phyloP scores from a whole-genome alignment of 2,888 invertebrate genomes.

The Heliconius aoede region DNA sequence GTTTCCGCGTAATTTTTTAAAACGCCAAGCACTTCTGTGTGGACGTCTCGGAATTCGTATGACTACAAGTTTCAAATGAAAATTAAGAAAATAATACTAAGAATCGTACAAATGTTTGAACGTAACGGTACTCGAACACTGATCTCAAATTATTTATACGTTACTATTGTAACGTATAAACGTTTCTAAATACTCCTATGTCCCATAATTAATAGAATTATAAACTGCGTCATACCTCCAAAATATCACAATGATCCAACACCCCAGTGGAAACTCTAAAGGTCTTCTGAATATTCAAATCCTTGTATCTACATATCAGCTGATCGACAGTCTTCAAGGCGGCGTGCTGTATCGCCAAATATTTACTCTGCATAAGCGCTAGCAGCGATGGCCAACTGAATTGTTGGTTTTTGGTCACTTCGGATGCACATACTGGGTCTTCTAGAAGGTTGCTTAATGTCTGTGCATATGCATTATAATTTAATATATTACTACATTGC shows the following conservation, averaged over 20 bases:
- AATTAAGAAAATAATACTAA: too few species aligned
- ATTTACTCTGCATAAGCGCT: slow-evolving; percentile 77
- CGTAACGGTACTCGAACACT: too few species aligned
- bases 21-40: slow-evolving; percentile 68
- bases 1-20: slow-evolving; percentile 74
- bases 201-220: background rate
- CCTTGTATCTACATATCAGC: slow-evolving; percentile 75
- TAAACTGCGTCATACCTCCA: slow-evolving; percentile 67
- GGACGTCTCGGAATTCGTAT: slow-evolving; percentile 78
- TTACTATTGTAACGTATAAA: background rate
- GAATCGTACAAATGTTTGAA: too few species aligned
- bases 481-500: too few species aligned
- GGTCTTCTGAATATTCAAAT: slow-evolving; percentile 75
- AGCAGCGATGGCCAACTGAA: slow-evolving; percentile 78
- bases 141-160: too few species aligned
- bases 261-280: slow-evolving; percentile 80
- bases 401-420: slow-evolving; percentile 76
- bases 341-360: slow-evolving; percentile 77
- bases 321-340: slow-evolving; percentile 76
- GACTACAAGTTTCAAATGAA: slow-evolving; percentile 56
- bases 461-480: slow-evolving; percentile 52
- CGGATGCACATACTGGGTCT: slow-evolving; percentile 74
- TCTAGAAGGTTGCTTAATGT: slow-evolving; percentile 78
- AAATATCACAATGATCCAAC: slow-evolving; percentile 75
- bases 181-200: background rate